Conservation (phyloP, 2,888 invertebrate genomes). For the Stomorhina lunata region DNA sequence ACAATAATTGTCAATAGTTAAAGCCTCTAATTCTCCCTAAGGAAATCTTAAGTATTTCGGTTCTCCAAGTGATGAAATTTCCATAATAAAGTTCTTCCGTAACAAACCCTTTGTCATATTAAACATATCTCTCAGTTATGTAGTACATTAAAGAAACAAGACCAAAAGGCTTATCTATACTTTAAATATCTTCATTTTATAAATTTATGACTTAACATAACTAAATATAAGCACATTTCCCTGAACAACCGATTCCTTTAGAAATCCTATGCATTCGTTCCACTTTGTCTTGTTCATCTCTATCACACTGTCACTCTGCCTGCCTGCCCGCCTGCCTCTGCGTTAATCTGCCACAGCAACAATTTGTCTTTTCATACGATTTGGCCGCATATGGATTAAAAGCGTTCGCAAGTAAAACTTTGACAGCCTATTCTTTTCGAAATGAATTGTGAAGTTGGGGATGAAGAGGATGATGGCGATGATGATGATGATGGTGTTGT, state of each 20-base stretch:
- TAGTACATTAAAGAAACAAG: background rate
- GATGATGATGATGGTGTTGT: slow-evolving; percentile 4
- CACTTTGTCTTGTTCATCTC: slow-evolving; percentile 25
- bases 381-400: slow-evolving; percentile 65
- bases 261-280: background rate
- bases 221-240: background rate
- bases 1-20: too few species aligned
- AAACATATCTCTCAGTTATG: background rate
- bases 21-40: too few species aligned
- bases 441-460: slow-evolving; percentile 33
- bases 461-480: background rate
- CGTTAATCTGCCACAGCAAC: slow-evolving; percentile 55
- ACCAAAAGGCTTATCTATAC: slow-evolving; percentile 60
- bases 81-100: background rate
- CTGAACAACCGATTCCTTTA: background rate
- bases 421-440: slow-evolving; percentile 49
- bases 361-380: slow-evolving; percentile 64
- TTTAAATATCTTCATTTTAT: slow-evolving; percentile 53
- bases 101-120: background rate
- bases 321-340: too few species aligned
- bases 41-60: too few species aligned
- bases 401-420: slow-evolving; percentile 58
- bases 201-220: slow-evolving; percentile 42
- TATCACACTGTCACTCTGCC: background rate
- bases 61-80: background rate